These are phyloP conservation scores for Monochamus alternatus DNA, from an alignment of 2,888 invertebrate genomes.

Conservation along the genomic window DNA sequence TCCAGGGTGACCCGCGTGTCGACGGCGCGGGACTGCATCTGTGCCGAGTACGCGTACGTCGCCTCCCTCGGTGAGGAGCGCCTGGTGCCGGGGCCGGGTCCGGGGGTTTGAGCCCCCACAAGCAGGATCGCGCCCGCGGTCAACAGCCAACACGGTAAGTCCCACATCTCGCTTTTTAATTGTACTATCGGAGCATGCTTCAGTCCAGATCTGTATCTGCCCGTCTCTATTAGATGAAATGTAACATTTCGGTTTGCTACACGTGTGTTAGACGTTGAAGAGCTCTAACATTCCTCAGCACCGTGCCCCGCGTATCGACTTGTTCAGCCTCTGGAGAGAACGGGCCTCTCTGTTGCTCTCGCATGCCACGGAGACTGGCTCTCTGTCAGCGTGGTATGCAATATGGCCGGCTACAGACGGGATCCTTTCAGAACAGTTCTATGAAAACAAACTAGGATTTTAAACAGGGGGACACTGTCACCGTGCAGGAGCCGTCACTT, in stretches of 20 bases:
- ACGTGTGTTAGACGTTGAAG: constrained; percentile 68
- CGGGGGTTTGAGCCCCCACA: constrained; percentile 66
- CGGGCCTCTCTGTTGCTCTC: constrained; percentile 61
- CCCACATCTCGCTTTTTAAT: constrained; percentile 57
- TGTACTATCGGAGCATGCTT: constrained; percentile 48
- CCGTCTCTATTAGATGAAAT: constrained; percentile 49
- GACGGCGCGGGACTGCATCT: constrained; percentile 90
- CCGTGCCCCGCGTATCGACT: constrained; percentile 68
- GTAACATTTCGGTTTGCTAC: constrained; percentile 64
- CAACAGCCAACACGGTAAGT: constrained; percentile 59
- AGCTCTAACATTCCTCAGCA: constrained; percentile 70
- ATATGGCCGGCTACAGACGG: constrained; percentile 69
- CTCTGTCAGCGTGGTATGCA: constrained; percentile 71
- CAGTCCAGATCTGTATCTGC: constrained; percentile 25
- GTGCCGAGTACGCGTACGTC: constrained; percentile 62
- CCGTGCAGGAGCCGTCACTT: constrained; percentile 20
- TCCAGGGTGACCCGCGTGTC: constrained; percentile 90
- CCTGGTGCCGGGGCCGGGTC: constrained; percentile 65
- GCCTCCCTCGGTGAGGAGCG: constrained; percentile 63
- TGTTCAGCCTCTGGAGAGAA: constrained; percentile 69
- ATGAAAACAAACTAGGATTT: constrained; percentile 62
- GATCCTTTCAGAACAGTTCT: constrained; percentile 62
- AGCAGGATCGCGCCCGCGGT: constrained; percentile 61
- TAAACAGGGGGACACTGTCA: constrained; percentile 41
- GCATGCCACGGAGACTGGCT: constrained; percentile 52